These are phyloP conservation scores for Benitochromis conjunctus DNA, from an alignment of 2,113 vertebrate species.

Conservation along the genomic window DNA sequence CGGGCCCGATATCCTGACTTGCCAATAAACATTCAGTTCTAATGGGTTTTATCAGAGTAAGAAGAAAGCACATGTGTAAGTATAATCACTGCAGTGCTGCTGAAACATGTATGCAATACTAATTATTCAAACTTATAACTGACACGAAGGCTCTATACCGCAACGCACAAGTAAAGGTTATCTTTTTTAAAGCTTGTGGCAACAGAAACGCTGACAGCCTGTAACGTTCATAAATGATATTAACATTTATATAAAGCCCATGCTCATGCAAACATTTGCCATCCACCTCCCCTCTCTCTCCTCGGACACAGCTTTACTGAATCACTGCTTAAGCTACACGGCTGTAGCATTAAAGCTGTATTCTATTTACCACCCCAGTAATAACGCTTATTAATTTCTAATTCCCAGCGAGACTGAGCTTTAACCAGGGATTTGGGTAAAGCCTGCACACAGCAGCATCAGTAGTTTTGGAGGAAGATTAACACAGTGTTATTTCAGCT, in stretches of 20 bases:
- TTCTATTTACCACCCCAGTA: conserved; percentile 42
- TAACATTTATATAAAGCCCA: neutral
- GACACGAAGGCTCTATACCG: neutral
- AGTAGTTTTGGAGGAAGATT: neutral
- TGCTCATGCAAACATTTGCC: neutral
- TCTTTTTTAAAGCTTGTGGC: neutral
- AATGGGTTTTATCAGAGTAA: neutral
- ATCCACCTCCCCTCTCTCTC: neutral
- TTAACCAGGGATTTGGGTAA: conserved; percentile 35
- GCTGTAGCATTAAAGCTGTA: neutral
- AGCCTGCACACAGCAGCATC: neutral
- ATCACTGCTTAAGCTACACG: neutral
- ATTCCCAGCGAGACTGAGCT: neutral
- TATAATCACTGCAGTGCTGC: neutral
- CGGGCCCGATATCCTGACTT: neutral
- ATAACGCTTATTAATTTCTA: conserved; percentile 27
- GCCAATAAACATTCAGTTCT: neutral
- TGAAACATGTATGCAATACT: neutral
- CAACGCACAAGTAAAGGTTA: too few species aligned
- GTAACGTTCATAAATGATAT: neutral
- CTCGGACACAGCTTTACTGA: neutral
- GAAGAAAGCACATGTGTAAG: neutral
- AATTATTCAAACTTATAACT: neutral
- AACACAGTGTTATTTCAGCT: neutral
- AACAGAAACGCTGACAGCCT: neutral